A percentile compares a stretch with the other conserved stretches of the same genome.
phyloP scores from a whole-genome alignment of 2,797 vertebrate species.

The Trachurus trachurus region DNA sequence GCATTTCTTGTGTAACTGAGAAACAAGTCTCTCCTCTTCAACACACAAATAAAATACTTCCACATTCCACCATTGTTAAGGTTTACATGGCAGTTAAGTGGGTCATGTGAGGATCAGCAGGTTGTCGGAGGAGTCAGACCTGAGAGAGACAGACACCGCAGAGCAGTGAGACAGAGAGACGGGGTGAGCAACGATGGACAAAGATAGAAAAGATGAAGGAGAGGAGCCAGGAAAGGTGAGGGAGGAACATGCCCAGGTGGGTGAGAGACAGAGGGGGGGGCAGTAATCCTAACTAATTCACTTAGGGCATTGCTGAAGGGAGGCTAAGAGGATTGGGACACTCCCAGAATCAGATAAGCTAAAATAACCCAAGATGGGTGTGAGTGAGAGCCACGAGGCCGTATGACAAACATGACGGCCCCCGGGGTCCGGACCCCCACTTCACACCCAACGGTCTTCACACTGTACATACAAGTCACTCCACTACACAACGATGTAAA shows the following conservation, averaged over 20 bases:
- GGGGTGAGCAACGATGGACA: not conserved
- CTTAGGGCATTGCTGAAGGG: slow-evolving; percentile 88
- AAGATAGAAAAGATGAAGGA: slow-evolving; percentile 22
- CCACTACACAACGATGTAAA: slow-evolving; percentile 43
- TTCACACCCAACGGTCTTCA: slow-evolving; percentile 6
- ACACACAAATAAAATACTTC: slow-evolving; percentile 24
- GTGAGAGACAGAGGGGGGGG: slow-evolving; percentile 69
- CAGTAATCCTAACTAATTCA: slow-evolving; percentile 90
- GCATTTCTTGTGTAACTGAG: not conserved
- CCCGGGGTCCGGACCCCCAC: slow-evolving; percentile 38
- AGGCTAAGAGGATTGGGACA: slow-evolving; percentile 92
- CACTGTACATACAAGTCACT: not conserved
- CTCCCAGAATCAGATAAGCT: slow-evolving; percentile 90
- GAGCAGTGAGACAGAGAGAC: not conserved
- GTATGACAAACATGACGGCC: slow-evolving; percentile 55
- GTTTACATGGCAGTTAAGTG: slow-evolving; percentile 57
- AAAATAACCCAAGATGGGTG: slow-evolving; percentile 85
- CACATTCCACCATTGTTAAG: slow-evolving; percentile 21
- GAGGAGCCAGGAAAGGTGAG: slow-evolving; percentile 29
- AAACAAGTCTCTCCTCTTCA: not conserved
- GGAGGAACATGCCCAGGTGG: slow-evolving; percentile 27
- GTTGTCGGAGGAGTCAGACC: slow-evolving; percentile 49
- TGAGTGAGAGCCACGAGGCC: slow-evolving; percentile 60
- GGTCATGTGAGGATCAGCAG: slow-evolving; percentile 76
- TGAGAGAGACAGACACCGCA: slow-evolving; percentile 7